Conservation (phyloP, 2,113 vertebrate genomes). For the Hemibagrus wyckioides region DNA sequence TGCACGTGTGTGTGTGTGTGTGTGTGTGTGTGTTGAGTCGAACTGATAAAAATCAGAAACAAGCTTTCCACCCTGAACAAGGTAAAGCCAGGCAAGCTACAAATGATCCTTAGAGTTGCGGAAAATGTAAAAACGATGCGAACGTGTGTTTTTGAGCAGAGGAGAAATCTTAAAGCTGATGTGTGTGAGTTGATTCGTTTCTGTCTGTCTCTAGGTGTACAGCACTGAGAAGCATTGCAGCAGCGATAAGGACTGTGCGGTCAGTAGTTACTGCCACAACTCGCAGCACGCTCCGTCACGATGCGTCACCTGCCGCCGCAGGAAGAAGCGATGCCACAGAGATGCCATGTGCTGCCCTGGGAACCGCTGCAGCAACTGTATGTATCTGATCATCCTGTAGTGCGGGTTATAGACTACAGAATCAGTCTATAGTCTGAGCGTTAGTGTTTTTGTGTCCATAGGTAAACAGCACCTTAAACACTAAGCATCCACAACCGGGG, state of each 20-base stretch:
- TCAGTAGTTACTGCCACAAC: constrained; percentile 91
- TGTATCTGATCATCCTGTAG: constrained; percentile 16
- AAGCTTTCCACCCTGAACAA: neutral
- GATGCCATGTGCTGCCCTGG: constrained; percentile 95
- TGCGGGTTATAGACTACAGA: neutral
- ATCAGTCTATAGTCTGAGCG: neutral
- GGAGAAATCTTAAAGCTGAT: neutral
- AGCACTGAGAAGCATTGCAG: constrained; percentile 74
- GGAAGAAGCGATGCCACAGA: constrained; percentile 92
- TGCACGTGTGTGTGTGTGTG: neutral
- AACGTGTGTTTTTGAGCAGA: neutral
- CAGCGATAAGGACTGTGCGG: constrained; percentile 89
- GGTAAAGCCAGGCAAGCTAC: neutral
- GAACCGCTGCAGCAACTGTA: constrained; percentile 94
- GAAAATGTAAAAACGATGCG: neutral
- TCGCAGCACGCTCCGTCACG: constrained; percentile 84
- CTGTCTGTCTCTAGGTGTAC: constrained; percentile 72
- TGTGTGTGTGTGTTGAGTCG: constrained; percentile 23
- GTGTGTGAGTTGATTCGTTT: neutral
- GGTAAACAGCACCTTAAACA: too few relatives aligned
- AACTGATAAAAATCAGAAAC: constrained; percentile 12
- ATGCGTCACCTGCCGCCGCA: constrained; percentile 87
- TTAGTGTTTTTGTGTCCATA: neutral
- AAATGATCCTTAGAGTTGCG: neutral
- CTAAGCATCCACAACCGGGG: too few relatives aligned